These are phyloP conservation scores for Ptilonorhynchus violaceus DNA, from an alignment of 2,113 vertebrate species.

Conservation along the genomic window DNA sequence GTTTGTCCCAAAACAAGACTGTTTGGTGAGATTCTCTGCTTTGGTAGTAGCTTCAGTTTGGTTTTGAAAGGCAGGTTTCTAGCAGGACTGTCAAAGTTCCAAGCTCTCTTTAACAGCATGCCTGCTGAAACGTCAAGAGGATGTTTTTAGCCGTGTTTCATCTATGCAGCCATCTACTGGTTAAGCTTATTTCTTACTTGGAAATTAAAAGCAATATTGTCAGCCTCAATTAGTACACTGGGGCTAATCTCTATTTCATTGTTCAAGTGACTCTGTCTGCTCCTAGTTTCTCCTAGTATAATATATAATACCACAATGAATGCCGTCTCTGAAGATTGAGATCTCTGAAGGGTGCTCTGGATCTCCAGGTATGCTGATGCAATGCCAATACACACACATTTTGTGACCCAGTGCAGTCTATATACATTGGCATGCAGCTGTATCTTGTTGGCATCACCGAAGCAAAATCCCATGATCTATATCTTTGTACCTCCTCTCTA, in stretches of 20 bases:
- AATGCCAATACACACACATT: not conserved
- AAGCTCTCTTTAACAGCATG: not conserved
- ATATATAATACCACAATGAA: not conserved
- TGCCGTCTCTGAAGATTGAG: not conserved
- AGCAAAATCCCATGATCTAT: not conserved
- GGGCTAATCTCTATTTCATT: not conserved
- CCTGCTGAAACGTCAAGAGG: not conserved
- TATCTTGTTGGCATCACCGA: not conserved
- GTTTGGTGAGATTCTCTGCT: not conserved
- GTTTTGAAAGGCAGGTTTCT: not conserved
- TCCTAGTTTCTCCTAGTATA: not conserved
- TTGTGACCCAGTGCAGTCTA: not conserved
- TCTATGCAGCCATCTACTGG: not conserved
- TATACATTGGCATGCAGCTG: not conserved
- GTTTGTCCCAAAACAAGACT: not conserved
- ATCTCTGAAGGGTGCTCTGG: not conserved
- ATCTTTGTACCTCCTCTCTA: not conserved
- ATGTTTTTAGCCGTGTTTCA: not conserved
- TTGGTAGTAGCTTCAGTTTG: not conserved
- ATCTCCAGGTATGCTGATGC: not conserved
- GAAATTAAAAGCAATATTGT: not conserved
- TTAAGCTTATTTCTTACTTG: not conserved
- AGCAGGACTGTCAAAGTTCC: not conserved
- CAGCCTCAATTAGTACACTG: not conserved
- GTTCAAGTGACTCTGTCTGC: not conserved